These are phyloP conservation scores for Numenius phaeopus DNA, from an alignment of 2,797 vertebrate genomes.

Conservation along the genomic window DNA sequence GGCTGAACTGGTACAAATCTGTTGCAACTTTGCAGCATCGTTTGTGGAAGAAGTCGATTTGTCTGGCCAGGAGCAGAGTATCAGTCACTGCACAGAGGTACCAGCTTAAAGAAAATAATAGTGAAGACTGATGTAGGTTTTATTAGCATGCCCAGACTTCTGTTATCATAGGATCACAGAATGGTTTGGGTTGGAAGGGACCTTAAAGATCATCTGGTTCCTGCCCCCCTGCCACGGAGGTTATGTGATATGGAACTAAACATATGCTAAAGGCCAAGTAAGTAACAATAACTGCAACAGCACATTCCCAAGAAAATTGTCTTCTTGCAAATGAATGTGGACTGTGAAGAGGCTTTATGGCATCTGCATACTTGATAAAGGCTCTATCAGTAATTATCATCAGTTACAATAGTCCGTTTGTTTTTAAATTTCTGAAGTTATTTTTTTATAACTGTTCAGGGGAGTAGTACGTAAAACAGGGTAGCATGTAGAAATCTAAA, in stretches of 20 bases:
- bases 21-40: not conserved
- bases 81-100: not conserved
- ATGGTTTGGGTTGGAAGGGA: no score
- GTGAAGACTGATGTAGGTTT: not conserved
- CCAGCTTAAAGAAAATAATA: not conserved
- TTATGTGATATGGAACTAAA: not conserved
- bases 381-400: not conserved
- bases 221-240: no score
- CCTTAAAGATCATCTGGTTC: no score
- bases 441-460: not conserved
- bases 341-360: not conserved
- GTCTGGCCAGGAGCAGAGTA: not conserved
- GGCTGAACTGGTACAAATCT: constrained; percentile 20
- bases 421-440: constrained; percentile 41
- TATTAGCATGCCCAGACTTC: not conserved
- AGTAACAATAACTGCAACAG: not conserved
- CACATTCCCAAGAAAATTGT: not conserved
- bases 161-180: not conserved
- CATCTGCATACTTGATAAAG: not conserved
- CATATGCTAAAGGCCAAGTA: not conserved
- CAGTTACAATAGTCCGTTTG: not conserved
- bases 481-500: constrained; percentile 31
- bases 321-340: not conserved
- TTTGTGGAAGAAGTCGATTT: not conserved
- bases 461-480: not conserved